These are phyloP conservation scores for Sepiola atlantica DNA, from an alignment of 2,888 invertebrate species.

Conservation along the genomic window DNA sequence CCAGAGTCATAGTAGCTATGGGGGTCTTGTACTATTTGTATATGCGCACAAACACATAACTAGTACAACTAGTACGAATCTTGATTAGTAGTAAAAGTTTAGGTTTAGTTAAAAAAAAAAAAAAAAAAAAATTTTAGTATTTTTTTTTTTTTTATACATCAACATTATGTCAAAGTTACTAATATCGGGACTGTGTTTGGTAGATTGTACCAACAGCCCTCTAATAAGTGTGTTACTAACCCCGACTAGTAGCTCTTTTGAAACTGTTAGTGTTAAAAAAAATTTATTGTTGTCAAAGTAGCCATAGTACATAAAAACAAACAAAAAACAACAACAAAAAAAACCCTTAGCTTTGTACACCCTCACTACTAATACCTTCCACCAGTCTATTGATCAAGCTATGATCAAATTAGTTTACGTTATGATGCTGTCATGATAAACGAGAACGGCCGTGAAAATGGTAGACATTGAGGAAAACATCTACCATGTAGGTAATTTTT, in stretches of 20 bases:
- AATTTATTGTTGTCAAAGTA: not conserved
- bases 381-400: not conserved
- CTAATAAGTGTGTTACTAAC: not conserved
- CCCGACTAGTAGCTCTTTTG: not conserved
- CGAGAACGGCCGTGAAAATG: not conserved
- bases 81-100: not conserved
- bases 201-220: not conserved
- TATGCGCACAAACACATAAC: not conserved
- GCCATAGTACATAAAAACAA: not conserved
- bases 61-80: not conserved
- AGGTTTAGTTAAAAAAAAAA: not conserved
- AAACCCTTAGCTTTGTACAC: not conserved
- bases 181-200: conserved; percentile 14
- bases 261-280: not conserved
- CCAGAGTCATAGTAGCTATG: not conserved
- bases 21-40: not conserved
- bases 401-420: not conserved
- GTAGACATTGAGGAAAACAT: not conserved
- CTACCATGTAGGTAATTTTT: not conserved
- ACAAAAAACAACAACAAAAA: too few species aligned
- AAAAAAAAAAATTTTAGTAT: too few species aligned
- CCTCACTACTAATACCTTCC: not conserved
- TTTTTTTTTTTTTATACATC: not conserved
- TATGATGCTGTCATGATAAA: not conserved
- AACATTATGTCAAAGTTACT: not conserved